Evolutionary conservation across 2,797 vertebrate genomes (phyloP).

Genomic region (Channallabes apus): DNA sequence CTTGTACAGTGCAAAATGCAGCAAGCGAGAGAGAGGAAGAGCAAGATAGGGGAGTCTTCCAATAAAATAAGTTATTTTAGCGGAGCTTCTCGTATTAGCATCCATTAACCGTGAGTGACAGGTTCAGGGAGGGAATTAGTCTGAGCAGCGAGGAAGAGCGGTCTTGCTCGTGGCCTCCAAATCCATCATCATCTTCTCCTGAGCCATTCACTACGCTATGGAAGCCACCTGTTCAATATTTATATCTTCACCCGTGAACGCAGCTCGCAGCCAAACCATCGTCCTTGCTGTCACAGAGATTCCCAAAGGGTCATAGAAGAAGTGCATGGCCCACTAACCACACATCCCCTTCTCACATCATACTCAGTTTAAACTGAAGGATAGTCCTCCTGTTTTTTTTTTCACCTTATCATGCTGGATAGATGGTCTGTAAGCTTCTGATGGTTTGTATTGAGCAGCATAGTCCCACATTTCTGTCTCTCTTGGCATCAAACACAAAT

Average conservation of each 20-base stretch:
- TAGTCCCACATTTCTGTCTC: not conserved
- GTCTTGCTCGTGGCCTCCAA: constrained; percentile 33
- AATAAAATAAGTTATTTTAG: constrained; percentile 37
- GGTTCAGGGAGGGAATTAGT: constrained; percentile 48
- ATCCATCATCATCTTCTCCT: constrained; percentile 52
- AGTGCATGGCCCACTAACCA: constrained; percentile 41
- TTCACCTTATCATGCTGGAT: not conserved
- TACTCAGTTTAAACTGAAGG: constrained; percentile 35
- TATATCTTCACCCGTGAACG: constrained; percentile 39
- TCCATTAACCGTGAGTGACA: constrained; percentile 52
- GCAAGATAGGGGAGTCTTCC: not conserved
- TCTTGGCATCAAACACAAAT: not conserved
- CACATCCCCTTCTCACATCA: constrained; percentile 34
- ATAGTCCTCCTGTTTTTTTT: constrained; percentile 7
- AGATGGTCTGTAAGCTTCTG: constrained; percentile 1
- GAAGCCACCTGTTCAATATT: constrained; percentile 57
- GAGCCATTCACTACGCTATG: constrained; percentile 33
- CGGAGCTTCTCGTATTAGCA: constrained; percentile 46
- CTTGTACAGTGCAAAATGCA: not conserved
- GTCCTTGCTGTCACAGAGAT: constrained; percentile 36
- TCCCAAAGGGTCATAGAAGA: constrained; percentile 43
- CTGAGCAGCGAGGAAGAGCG: constrained; percentile 27
- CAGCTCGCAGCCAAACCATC: constrained; percentile 32
- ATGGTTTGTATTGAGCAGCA: constrained; percentile 21
- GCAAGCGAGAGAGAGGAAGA: not conserved